These are phyloP conservation scores for Sphaeridia pumilis DNA, from an alignment of 2,888 invertebrate species.

Conservation along the genomic window DNA sequence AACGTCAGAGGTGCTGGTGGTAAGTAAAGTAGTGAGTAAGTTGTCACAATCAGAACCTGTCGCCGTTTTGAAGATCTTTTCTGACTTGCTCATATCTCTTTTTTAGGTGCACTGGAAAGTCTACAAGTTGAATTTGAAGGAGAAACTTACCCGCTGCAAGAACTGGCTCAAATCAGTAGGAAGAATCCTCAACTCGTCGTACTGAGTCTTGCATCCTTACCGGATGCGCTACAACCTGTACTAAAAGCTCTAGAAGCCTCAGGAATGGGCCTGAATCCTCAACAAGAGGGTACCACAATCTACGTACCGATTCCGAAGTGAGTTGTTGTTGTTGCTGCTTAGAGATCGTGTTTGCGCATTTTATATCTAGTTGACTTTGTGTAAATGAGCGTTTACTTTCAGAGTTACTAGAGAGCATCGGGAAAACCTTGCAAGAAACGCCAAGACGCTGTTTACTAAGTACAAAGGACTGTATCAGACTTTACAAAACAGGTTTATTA, in stretches of 20 bases:
- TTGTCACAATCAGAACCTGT: not conserved
- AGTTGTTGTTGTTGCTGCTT: constrained; percentile 35
- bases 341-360: not conserved
- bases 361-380: too few relatives aligned
- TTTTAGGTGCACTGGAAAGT: constrained; percentile 60
- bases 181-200: constrained; percentile 78
- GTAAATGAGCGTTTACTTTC: constrained; percentile 8
- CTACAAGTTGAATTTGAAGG: constrained; percentile 63
- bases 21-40: constrained; percentile 32
- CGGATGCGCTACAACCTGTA: constrained; percentile 71
- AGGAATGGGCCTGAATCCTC: constrained; percentile 84
- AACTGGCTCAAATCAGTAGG: constrained; percentile 72
- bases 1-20: constrained; percentile 66
- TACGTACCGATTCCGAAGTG: constrained; percentile 80
- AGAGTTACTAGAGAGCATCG: constrained; percentile 85
- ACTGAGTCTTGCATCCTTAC: constrained; percentile 69
- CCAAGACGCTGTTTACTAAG: constrained; percentile 66
- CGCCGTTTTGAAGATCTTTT: not conserved
- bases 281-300: constrained; percentile 84
- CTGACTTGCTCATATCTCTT: not conserved
- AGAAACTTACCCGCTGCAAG: constrained; percentile 68
- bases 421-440: constrained; percentile 75
- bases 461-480: constrained; percentile 65
- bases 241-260: constrained; percentile 63
- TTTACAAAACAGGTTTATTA: constrained; percentile 58